Conservation (phyloP, 1,140 invertebrate species). For the Anastrepha ludens region DNA sequence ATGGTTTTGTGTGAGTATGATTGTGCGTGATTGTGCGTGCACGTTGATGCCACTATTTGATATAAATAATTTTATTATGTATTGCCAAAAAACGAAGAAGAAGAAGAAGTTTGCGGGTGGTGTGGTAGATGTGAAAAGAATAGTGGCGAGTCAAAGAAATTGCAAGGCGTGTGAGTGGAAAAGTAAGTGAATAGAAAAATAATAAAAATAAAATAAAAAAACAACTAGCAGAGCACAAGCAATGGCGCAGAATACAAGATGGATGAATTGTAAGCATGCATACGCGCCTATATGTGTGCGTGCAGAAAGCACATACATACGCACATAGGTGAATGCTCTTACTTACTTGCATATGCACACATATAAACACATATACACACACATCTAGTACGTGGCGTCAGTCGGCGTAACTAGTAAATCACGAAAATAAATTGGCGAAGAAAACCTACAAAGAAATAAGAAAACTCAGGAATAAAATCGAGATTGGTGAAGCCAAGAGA, state of each 20-base stretch:
- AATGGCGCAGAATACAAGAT: neutral
- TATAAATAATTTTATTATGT: conserved; percentile 34
- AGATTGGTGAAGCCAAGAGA: neutral
- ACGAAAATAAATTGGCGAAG: conserved; percentile 33
- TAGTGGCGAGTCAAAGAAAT: conserved; percentile 10
- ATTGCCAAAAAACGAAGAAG: neutral
- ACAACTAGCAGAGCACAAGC: neutral
- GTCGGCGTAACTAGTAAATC: neutral
- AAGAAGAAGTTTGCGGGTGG: neutral
- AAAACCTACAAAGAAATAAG: neutral
- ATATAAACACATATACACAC: neutral
- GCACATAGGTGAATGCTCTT: too few species aligned
- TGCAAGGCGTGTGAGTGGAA: neutral
- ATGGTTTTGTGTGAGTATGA: neutral
- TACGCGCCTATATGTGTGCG: neutral
- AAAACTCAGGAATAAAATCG: neutral
- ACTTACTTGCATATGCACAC: too few species aligned
- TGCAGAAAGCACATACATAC: too few species aligned
- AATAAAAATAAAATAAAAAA: neutral
- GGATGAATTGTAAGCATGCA: neutral
- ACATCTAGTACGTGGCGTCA: neutral
- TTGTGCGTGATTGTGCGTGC: conserved; percentile 10
- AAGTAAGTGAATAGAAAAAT: neutral
- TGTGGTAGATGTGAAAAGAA: neutral
- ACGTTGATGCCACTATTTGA: conserved; percentile 28